Evolutionary conservation across 2,113 vertebrate genomes (phyloP), one percentile per base, ranked within the genome.

Genomic region (Ramphastos sulfuratus): DNA sequence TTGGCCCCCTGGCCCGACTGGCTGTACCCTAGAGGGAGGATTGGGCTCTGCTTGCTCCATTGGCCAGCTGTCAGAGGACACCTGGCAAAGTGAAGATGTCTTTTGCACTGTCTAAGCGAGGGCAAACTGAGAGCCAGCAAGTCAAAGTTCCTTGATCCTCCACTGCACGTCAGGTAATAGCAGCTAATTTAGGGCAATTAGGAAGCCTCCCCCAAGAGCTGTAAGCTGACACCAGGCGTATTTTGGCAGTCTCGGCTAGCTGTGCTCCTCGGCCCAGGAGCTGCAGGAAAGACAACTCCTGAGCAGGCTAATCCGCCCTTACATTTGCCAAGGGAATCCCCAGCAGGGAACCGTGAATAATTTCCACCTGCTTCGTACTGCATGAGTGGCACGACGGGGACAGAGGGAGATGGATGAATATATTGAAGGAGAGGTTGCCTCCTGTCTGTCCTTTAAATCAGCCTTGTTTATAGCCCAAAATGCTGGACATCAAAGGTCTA

Each of bases 311-410:
- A 93, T 85, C 82, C 35, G 8, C 60, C 3, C 0, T 44, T 83
- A 65, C 61, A 39, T 85, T 91, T 91, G 93, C 87, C 1, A 10
- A 75, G 82, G 95, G 87, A 92, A 94, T 94, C 82, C 91, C 87
- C 87, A 73, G 87, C 5, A 33, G 87, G 89, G 73, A 78, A 21
- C 39, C 12, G 21, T 69, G 85, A 69, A 92, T 94, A 94, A 95
- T 93, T 88, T 83, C 91, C 87, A 86, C 93, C 94, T 94, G 89
- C 94, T 86, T 65, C 7, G 0, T 63, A 1, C 61, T 30, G 82
- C 52, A 2, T 33, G 66, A 83, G 33, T 31, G 69, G 78, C 64
- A 27, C 8, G 12, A 73, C 0, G 3, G 63, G 59, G 82, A 7
- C 31, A 1, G 80, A 27, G 48, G 15, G 69, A 54, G 44, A 6